Evolutionary conservation across 2,888 invertebrate genomes (phyloP), one percentile per base, ranked within the genome.

Genomic region (Dendrolimus pini): DNA sequence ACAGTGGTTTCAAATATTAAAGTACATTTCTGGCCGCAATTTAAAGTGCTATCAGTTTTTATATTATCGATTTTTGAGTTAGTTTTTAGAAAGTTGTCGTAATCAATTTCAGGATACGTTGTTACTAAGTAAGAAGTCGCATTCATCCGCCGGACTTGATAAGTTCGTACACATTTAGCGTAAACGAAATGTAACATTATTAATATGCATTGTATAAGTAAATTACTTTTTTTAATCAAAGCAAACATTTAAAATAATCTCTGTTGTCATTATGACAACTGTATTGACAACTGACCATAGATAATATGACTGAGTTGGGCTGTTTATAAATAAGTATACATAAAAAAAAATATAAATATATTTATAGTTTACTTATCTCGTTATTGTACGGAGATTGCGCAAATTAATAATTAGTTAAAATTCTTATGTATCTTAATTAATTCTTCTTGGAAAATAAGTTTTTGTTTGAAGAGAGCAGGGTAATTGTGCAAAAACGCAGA

Each of bases 131-230:
- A 89, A 1, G 82, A 71, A 0, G 84, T 74, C 47, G 81, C 78
- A 67, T 88, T 87, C 13, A 89, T 62, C 12, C 82, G 80, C 13
- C 71, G 77, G 9, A 89, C 85, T 75, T 83, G 78, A 62, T 82
- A 89, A 6, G 85, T 85, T 68, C 80, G 82, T 1, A 81, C 72
- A 64, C 79, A 71, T 53, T 64, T 68, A 41, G 77, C 69, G 62
- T 71, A 70, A 55, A 70, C 67, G 59, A 75, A 68, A 60, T 76
- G 77, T 58, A 69, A 60, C 68, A 67, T 62, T 64, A 67, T 62
- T 64, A 77, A 68, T 67, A 78, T 68, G 69, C 65, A 77, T 65
- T 78, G 73, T 58, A 78, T 62, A 65, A 82, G 65, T 65, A 78
- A 70, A 63, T 78, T 68, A 72, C 75, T 72, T 62, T 62, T 66